phyloP scores from a whole-genome alignment of 1,140 invertebrate genomes.

The Archivesica marissinica region DNA sequence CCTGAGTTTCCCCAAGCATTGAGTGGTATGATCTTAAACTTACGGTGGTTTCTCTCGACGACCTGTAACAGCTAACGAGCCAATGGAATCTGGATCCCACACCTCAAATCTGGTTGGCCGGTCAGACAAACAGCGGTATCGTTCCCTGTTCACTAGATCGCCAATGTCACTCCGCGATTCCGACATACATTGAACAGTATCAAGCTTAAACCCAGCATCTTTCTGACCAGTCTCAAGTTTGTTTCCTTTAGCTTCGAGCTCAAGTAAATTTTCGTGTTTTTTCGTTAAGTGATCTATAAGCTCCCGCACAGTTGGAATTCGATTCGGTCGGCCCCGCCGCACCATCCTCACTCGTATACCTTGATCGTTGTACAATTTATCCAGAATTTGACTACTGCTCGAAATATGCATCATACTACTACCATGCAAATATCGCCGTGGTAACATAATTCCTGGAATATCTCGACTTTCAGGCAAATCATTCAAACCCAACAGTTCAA shows the following conservation, averaged over 20 bases:
- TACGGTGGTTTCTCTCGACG: background rate
- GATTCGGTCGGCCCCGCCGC: constrained; percentile 46
- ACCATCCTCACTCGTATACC: constrained; percentile 67
- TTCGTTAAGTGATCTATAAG: constrained; percentile 67
- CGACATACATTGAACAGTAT: background rate
- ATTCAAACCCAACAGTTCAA: constrained; percentile 16
- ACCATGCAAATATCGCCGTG: background rate
- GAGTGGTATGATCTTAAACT: too few relatives aligned
- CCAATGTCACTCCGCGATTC: background rate
- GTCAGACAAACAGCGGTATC: constrained; percentile 20
- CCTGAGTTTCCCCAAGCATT: too few relatives aligned
- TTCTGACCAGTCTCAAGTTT: background rate
- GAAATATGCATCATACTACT: constrained; percentile 54
- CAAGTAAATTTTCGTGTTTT: constrained; percentile 65
- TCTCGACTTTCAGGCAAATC: background rate
- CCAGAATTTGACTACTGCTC: constrained; percentile 62
- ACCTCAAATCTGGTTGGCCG: constrained; percentile 21
- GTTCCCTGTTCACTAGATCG: background rate
- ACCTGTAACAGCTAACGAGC: constrained; percentile 10
- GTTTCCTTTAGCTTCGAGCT: constrained; percentile 52
- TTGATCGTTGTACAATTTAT: constrained; percentile 67
- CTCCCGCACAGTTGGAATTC: constrained; percentile 69
- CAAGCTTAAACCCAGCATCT: background rate
- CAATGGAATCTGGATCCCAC: constrained; percentile 10
- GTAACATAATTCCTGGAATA: background rate